Base-by-base conservation (phyloP, 1,140 invertebrate species). In the Liolophura sinensis region DNA sequence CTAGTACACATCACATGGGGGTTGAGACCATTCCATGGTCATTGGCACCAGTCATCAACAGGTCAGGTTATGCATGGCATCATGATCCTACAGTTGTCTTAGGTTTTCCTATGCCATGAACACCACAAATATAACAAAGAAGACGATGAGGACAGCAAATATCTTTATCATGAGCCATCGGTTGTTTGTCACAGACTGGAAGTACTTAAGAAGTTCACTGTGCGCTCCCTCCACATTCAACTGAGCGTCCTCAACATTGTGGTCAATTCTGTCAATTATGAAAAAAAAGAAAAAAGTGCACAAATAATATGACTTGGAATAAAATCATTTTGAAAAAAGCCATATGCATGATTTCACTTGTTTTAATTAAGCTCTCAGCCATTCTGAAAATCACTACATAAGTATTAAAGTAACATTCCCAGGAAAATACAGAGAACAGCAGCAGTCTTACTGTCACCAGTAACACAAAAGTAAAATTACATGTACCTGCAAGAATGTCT, bases 121-220 rank as follows among this genome's bases (percentile, higher is more conserved):
- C 75, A 99, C 90, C 82, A 99, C 91, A 88, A 99, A 99, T 82
- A 99, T 95, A 82, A 99, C 92, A 84, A 99, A 99, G 88, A 99
- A 99, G 80, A 99, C 92, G 88, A 99, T 97, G 31, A 99, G 87
- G 60, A 99, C 93, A 62, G 91, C 97, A 87, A 99, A 99, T 68
- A 99, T 92, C 89, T 99, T 99, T 74, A 99, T 93, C 95, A 99
- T 99, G 15, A 99, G 88, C 93, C 96, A 99, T 75, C 97, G 89
- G 87, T 99, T 99, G 54, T 93, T 96, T 15, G 95, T 94, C 22
- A 99, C 93, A 24, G 93, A 96, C 85, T 96, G 94, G 83, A 99
- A 99, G 86, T 99, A 99, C 85, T 94, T 97, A 63, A 99, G 86
- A 70, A 99, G 95, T 87, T 99, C 96, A 22, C 91, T 88, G 82